Evolutionary conservation across 2,113 vertebrate genomes (phyloP).

Genomic region (Dolichotis patagonum): DNA sequence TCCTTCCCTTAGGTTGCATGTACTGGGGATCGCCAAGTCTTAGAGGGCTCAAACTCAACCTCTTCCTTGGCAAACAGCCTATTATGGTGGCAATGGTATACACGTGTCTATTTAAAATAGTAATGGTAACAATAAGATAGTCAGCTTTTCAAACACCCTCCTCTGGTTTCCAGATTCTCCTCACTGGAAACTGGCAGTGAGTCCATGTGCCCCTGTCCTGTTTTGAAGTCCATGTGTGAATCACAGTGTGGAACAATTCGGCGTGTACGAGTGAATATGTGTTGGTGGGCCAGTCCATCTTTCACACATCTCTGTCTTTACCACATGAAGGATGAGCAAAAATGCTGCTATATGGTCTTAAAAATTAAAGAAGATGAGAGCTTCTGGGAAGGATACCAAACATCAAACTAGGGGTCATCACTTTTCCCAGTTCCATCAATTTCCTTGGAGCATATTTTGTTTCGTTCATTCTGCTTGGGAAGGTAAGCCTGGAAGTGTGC

Average conservation of each 20-base stretch:
- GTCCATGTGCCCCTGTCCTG: neutral
- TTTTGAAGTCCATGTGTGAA: neutral
- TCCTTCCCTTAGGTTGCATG: neutral
- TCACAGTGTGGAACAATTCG: neutral
- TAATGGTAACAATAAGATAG: neutral
- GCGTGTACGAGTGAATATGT: too few relatives aligned
- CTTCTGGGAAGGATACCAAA: too few relatives aligned
- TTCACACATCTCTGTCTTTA: too few relatives aligned
- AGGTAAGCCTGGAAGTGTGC: neutral
- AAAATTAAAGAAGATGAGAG: too few relatives aligned
- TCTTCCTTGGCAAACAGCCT: neutral
- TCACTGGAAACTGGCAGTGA: neutral
- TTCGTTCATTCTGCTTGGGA: neutral
- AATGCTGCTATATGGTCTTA: too few relatives aligned
- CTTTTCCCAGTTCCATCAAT: too few relatives aligned
- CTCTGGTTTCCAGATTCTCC: neutral
- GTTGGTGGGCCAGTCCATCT: neutral
- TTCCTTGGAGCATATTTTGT: too few relatives aligned
- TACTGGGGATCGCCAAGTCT: neutral
- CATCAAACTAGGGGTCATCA: too few relatives aligned
- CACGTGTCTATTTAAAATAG: neutral
- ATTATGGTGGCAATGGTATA: neutral
- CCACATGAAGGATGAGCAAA: neutral
- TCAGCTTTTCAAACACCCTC: neutral
- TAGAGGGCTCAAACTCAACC: neutral